Percentiles rank a stretch among this genome's conserved stretches.
These are phyloP conservation scores for Bradypodion pumilum DNA, from an alignment of 2,797 vertebrate species.

Conservation along the genomic window DNA sequence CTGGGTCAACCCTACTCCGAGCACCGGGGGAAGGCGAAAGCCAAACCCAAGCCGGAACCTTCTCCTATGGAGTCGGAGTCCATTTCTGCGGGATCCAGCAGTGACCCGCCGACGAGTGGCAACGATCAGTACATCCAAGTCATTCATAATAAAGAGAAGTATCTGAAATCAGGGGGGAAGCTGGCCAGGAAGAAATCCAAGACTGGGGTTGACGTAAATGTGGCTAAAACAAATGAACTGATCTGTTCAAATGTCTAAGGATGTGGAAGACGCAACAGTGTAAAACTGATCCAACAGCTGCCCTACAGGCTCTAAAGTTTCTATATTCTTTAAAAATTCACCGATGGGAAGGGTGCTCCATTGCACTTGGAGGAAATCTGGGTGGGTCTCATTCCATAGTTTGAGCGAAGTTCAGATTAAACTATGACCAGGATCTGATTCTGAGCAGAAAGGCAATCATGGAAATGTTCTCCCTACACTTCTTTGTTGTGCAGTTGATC, in stretches of 20 bases:
- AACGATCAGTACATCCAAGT: constrained; percentile 91
- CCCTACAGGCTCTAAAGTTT: no score
- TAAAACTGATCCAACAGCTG: no score
- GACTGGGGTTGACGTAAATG: constrained; percentile 68
- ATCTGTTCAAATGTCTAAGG: constrained; percentile 86
- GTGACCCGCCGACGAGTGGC: constrained; percentile 90
- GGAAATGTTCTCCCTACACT: no score
- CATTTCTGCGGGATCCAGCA: constrained; percentile 87
- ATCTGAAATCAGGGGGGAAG: constrained; percentile 76
- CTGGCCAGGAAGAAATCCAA: constrained; percentile 79
- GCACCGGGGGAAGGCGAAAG: constrained; percentile 75
- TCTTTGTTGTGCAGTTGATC: no score
- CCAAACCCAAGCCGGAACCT: constrained; percentile 76
- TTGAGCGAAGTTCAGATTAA: background rate
- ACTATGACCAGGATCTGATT: no score
- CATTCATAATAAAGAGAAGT: constrained; percentile 84
- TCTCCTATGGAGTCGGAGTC: constrained; percentile 90
- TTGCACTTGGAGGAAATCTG: background rate
- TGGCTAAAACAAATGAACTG: constrained; percentile 77
- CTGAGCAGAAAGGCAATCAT: no score
- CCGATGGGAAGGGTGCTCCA: background rate
- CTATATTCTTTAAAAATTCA: background rate
- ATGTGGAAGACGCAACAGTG: constrained; percentile 38
- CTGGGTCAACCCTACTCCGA: constrained; percentile 66
- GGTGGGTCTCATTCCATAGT: background rate